A percentile compares a stretch with the other conserved stretches of the same genome.
Conservation (phyloP, 2,797 vertebrate genomes). For the Anomalospiza imberbis region DNA sequence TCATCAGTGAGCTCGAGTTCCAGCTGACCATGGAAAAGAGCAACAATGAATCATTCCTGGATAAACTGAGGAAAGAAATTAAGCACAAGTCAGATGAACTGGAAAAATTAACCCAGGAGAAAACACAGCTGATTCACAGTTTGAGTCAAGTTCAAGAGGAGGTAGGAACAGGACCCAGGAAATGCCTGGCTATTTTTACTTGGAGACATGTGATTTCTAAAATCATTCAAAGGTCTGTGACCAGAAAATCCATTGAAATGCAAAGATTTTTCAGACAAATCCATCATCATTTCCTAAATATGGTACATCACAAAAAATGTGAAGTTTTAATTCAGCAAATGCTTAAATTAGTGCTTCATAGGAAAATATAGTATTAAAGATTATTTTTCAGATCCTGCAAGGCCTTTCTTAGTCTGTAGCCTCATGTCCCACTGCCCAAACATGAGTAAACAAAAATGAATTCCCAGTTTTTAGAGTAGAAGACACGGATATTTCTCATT, state of each 20-base stretch:
- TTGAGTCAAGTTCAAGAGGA: slow-evolving; percentile 78
- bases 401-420: background rate
- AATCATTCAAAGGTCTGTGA: background rate
- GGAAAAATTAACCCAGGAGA: slow-evolving; percentile 72
- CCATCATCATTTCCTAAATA: background rate
- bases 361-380: background rate
- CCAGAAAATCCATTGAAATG: background rate
- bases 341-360: background rate
- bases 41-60: slow-evolving; percentile 57
- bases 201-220: background rate
- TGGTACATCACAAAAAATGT: background rate
- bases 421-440: background rate
- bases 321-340: background rate
- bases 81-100: slow-evolving; percentile 79
- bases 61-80: slow-evolving; percentile 69
- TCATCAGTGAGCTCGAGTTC: slow-evolving; percentile 66
- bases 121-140: slow-evolving; percentile 73
- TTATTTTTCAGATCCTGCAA: background rate
- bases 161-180: slow-evolving; percentile 69
- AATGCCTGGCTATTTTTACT: background rate
- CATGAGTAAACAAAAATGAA: background rate
- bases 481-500: background rate
- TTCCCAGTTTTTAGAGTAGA: background rate
- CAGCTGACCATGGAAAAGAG: slow-evolving; percentile 74
- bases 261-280: background rate